A percentile compares a stretch with the other conserved stretches of the same genome.
Evolutionary conservation across 2,888 invertebrate species (phyloP).

Genomic region (Phyllotreta striolata): DNA sequence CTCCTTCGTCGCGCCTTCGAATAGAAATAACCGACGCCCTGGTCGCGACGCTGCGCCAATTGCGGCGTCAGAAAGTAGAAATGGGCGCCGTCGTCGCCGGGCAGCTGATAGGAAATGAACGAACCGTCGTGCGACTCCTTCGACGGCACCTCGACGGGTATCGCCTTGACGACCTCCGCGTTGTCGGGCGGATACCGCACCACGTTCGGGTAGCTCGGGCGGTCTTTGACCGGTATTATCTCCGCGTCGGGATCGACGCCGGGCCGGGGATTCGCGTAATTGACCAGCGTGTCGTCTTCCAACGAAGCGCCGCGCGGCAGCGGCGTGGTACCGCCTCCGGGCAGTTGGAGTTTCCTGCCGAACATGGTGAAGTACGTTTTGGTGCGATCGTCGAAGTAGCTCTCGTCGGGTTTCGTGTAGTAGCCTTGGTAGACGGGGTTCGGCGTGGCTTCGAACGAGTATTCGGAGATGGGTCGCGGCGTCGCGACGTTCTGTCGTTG

Average conservation of each 20-base stretch:
- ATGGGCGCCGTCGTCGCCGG: constrained; percentile 79
- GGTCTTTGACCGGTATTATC: constrained; percentile 59
- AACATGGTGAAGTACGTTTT: constrained; percentile 79
- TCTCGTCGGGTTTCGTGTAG: constrained; percentile 76
- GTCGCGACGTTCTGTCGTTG: constrained; percentile 40
- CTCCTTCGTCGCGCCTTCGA: constrained; percentile 48
- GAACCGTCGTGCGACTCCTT: constrained; percentile 57
- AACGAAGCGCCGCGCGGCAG: constrained; percentile 60
- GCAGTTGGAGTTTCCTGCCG: constrained; percentile 73
- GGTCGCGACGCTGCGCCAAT: constrained; percentile 60
- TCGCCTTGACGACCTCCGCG: constrained; percentile 55
- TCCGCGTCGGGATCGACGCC: constrained; percentile 73
- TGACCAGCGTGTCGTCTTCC: constrained; percentile 74
- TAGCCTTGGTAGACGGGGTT: constrained; percentile 66
- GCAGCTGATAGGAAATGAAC: constrained; percentile 75
- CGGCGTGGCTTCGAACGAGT: constrained; percentile 57
- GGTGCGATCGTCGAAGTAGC: constrained; percentile 75
- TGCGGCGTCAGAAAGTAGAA: constrained; percentile 82
- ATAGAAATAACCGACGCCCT: constrained; percentile 55
- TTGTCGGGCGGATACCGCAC: constrained; percentile 43
- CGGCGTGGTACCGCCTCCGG: constrained; percentile 62
- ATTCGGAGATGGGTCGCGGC: constrained; percentile 52
- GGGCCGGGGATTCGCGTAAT: constrained; percentile 73
- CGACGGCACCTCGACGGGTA: constrained; percentile 45
- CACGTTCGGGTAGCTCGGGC: constrained; percentile 46